Evolutionary conservation across 92 coral and sea anemone genomes (phyloP), one percentile per base, ranked within the genome.

Genomic region (Zoanthus solanderi): DNA sequence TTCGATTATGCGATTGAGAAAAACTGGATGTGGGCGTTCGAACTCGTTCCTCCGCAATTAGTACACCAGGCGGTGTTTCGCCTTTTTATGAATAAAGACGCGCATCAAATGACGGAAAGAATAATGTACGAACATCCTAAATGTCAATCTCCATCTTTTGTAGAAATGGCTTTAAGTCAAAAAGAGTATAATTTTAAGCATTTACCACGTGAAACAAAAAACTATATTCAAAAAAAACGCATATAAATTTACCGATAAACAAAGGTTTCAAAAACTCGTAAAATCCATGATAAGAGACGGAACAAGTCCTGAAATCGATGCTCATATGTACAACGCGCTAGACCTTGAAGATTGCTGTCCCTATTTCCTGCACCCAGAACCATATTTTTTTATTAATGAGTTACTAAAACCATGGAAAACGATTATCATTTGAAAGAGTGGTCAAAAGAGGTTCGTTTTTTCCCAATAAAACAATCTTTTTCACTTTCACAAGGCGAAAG

Each of bases 131-230:
- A 57, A 57, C 17, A 12, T 57, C 65, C 65, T 13, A 4, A 57
- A 10, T 57, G 9, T 57, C 65, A 57, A 57, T 9, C 65, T 12
- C 65, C 65, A 12, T 57, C 65, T 57, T 57, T 57, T 13, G 65
- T 57, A 57, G 65, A 57, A 13, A 57, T 57, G n/a, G 65, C 65
- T 2, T 34, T 68, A 23, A n/a, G 0, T n/a, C 73, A 5, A 68
- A 68, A 18, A n/a, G 73, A 68, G 0, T 68, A 68, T 34, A 34
- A 68, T 28, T 68, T 68, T 31, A n/a, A 68, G 5, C 37, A 34
- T 68, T 68, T 68, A 68, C 73, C 73, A 68, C 73, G 73, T 68
- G 73, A 68, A 68, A 68, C 73, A 68, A 68, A 68, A 68, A n/a
- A 29, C 73, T 68, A 68, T 68, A 68, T 68, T 0, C 0, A 68